These are phyloP conservation scores for Pelusios castaneus DNA, from an alignment of 2,113 vertebrate genomes.

Conservation along the genomic window DNA sequence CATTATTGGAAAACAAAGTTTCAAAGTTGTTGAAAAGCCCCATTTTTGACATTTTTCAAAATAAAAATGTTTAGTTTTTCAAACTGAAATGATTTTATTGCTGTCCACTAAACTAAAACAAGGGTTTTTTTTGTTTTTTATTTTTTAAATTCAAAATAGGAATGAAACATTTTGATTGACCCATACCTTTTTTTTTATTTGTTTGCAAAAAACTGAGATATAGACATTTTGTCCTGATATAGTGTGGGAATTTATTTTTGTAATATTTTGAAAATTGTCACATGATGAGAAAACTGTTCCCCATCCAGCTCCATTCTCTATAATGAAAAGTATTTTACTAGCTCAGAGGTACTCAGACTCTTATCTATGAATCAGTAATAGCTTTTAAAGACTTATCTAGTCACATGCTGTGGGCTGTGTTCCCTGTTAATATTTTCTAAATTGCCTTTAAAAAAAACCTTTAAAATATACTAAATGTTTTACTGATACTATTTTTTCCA, in stretches of 20 bases:
- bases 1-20: background rate
- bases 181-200: background rate
- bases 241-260: background rate
- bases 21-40: background rate
- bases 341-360: background rate
- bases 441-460: background rate
- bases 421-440: background rate
- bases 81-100: background rate
- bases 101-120: background rate
- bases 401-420: background rate
- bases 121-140: too few species aligned
- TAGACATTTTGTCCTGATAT: background rate
- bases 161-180: background rate
- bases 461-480: background rate
- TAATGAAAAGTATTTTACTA: background rate
- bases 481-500: background rate
- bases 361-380: background rate
- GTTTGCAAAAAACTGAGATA: background rate
- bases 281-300: background rate
- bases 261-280: background rate
- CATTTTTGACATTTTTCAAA: background rate
- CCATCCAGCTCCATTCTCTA: background rate
- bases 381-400: background rate
- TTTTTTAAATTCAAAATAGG: background rate
- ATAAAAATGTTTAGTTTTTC: background rate